Evolutionary conservation across 2,797 vertebrate species (phyloP).

Genomic region (Girardinus metallicus): DNA sequence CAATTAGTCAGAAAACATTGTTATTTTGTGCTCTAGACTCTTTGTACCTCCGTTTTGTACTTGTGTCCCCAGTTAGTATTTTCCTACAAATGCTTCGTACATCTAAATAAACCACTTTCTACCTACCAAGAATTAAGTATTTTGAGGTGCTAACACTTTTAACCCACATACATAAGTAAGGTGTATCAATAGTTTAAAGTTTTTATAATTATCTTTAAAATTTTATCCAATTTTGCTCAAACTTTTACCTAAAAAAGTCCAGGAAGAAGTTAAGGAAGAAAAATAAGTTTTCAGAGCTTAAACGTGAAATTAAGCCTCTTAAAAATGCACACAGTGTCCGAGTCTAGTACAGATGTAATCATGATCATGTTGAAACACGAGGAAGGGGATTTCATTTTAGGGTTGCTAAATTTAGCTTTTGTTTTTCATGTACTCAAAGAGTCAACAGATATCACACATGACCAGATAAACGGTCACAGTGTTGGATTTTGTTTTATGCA

Average conservation of each 20-base stretch:
- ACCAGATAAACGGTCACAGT: accelerated
- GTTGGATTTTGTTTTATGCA: neutral
- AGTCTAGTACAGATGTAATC: neutral
- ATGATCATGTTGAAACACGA: neutral
- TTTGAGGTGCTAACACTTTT: neutral
- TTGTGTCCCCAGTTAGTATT: neutral
- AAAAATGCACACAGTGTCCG: neutral
- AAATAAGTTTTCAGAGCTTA: neutral
- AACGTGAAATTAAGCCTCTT: neutral
- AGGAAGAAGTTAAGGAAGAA: neutral
- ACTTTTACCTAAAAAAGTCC: neutral
- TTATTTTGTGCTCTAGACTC: neutral
- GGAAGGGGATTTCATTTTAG: neutral
- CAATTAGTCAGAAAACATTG: neutral
- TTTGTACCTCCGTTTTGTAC: neutral
- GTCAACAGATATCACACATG: neutral
- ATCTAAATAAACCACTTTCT: neutral
- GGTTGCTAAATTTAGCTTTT: neutral
- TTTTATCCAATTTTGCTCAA: neutral
- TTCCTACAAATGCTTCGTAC: too few relatives aligned
- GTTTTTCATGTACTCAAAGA: accelerated
- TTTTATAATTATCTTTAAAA: neutral
- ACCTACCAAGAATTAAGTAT: neutral
- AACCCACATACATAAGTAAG: neutral
- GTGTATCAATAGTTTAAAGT: neutral